Evolutionary conservation across 2,113 vertebrate genomes (phyloP).

Genomic region (Arizona elegans): DNA sequence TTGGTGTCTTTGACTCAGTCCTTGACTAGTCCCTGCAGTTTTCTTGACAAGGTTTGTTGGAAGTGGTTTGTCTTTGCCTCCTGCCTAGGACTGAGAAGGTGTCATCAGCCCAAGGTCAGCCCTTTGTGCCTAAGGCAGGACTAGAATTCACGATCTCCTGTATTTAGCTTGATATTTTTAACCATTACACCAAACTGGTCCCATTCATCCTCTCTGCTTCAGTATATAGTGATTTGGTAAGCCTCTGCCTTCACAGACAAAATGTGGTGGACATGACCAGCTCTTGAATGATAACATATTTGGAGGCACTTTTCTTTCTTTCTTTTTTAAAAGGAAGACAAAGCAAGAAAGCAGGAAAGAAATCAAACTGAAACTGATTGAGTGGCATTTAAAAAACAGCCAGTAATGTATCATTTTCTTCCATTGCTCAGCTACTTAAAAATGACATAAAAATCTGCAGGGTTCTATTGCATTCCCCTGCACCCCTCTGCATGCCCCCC

Average conservation of each 20-base stretch:
- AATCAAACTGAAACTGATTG: slow-evolving; percentile 53
- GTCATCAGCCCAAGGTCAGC: background rate
- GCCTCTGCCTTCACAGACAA: slow-evolving; percentile 50
- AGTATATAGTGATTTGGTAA: background rate
- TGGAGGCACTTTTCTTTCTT: slow-evolving; percentile 53
- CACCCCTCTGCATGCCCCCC: too few relatives aligned
- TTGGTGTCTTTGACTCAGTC: background rate
- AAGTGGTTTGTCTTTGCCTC: background rate
- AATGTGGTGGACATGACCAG: slow-evolving; percentile 48
- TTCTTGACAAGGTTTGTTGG: background rate
- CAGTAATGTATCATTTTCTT: slow-evolving; percentile 56
- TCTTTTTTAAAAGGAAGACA: background rate
- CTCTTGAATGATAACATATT: slow-evolving; percentile 66
- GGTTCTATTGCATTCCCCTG: slow-evolving; percentile 43
- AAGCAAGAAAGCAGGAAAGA: slow-evolving; percentile 4
- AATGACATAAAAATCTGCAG: slow-evolving; percentile 53
- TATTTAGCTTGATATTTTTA: background rate
- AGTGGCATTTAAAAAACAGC: slow-evolving; percentile 48
- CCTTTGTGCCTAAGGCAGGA: background rate
- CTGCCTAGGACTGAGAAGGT: background rate
- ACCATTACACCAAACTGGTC: background rate
- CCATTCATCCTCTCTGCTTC: background rate
- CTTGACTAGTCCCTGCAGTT: background rate
- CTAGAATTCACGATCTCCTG: background rate
- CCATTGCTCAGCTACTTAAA: slow-evolving; percentile 52